phyloP scores from a whole-genome alignment of 2,888 invertebrate genomes.

The Lamellibrachia satsuma region DNA sequence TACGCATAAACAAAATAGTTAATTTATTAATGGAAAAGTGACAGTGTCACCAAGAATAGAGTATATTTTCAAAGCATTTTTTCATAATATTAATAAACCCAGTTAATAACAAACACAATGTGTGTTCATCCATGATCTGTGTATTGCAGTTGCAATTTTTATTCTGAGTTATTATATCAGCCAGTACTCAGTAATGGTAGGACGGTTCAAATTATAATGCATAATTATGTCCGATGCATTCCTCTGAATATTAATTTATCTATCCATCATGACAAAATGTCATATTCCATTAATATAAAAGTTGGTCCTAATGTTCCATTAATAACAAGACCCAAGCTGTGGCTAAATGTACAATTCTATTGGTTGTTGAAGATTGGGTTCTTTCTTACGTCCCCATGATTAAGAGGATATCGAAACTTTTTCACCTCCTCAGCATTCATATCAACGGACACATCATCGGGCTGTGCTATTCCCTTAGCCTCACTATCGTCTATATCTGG shows the following conservation, averaged over 20 bases:
- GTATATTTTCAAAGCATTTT: neutral
- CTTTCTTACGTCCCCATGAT: constrained; percentile 38
- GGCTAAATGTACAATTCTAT: constrained; percentile 14
- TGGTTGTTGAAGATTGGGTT: constrained; percentile 39
- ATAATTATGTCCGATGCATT: neutral
- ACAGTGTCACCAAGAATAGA: neutral
- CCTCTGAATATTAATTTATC: neutral
- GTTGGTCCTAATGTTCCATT: neutral
- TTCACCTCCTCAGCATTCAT: constrained; percentile 31
- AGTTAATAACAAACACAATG: neutral
- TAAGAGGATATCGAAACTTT: constrained; percentile 41
- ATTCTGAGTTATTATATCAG: neutral
- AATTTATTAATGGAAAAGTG: neutral
- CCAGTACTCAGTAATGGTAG: neutral
- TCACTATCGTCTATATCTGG: neutral
- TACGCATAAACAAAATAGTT: neutral
- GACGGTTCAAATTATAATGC: neutral
- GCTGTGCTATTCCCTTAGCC: neutral
- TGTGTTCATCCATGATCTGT: neutral
- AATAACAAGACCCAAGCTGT: neutral
- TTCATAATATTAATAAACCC: neutral
- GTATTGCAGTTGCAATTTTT: neutral
- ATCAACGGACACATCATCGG: constrained; percentile 23
- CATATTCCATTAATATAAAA: neutral
- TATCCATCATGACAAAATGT: neutral